Conservation (phyloP, 2,113 vertebrate genomes). For the Daboia siamensis region DNA sequence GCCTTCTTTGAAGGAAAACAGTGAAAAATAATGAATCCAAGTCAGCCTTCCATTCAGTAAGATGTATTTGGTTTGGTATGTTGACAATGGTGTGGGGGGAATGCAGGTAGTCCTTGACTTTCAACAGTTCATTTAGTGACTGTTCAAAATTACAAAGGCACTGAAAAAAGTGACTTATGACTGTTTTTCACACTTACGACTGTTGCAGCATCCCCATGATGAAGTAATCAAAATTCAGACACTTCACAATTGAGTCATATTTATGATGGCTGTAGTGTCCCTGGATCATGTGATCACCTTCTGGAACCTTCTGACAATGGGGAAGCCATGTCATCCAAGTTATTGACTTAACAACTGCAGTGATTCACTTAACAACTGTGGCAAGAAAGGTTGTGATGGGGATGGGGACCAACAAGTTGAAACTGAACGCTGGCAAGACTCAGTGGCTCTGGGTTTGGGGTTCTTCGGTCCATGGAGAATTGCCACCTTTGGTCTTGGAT, state of each 20-base stretch:
- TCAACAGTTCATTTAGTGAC: neutral
- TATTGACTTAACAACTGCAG: neutral
- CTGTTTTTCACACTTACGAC: neutral
- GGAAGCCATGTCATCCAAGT: neutral
- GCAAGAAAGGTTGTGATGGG: neutral
- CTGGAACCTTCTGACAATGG: neutral
- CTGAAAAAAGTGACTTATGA: neutral
- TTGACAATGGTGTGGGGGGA: neutral
- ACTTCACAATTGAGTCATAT: neutral
- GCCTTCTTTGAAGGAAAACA: slow-evolving; percentile 4
- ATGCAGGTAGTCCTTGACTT: neutral
- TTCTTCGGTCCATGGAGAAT: too few relatives aligned
- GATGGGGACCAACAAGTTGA: too few relatives aligned
- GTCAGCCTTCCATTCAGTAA: neutral
- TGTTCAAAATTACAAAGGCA: neutral
- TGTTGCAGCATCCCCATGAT: too few relatives aligned
- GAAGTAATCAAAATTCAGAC: neutral
- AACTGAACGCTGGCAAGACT: too few relatives aligned
- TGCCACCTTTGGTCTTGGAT: too few relatives aligned
- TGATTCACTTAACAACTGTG: neutral
- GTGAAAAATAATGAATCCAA: neutral
- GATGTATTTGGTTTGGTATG: neutral
- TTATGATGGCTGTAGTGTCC: neutral
- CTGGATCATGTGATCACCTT: neutral
- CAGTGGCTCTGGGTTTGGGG: too few relatives aligned